Evolutionary conservation across 1,140 invertebrate genomes (phyloP).

Genomic region (Ericerus pela): DNA sequence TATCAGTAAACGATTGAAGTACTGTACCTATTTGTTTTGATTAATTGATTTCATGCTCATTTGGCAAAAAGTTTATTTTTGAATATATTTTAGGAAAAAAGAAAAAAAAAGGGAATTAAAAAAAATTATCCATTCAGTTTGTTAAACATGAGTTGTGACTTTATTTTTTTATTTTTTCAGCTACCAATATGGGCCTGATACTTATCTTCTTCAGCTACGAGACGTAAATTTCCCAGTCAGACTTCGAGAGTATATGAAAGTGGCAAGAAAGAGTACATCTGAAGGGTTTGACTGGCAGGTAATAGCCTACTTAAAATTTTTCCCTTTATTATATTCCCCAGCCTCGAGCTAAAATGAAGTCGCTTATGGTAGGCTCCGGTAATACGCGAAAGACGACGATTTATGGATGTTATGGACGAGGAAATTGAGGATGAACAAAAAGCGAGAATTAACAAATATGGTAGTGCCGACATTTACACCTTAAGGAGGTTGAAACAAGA

Average conservation of each 20-base stretch:
- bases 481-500: constrained; percentile 63
- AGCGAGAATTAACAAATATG: constrained; percentile 61
- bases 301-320: no score
- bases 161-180: constrained; percentile 1
- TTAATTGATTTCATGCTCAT: no score
- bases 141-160: no score
- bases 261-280: constrained; percentile 46
- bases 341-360: background rate
- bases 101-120: no score
- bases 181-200: constrained; percentile 90
- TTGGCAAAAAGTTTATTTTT: no score
- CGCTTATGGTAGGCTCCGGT: constrained; percentile 59
- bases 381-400: constrained; percentile 73
- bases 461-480: constrained; percentile 47
- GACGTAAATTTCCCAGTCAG: constrained; percentile 85
- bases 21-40: no score
- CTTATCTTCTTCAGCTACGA: constrained; percentile 78
- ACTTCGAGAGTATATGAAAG: constrained; percentile 83
- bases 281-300: constrained; percentile 56
- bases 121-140: no score
- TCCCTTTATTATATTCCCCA: no score
- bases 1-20: no score
- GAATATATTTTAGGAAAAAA: no score
- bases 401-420: constrained; percentile 90
- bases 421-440: constrained; percentile 82